Evolutionary conservation across 1,140 invertebrate genomes (phyloP), one percentile per base, ranked within the genome.

Genomic region (Aleiodes sp.): DNA sequence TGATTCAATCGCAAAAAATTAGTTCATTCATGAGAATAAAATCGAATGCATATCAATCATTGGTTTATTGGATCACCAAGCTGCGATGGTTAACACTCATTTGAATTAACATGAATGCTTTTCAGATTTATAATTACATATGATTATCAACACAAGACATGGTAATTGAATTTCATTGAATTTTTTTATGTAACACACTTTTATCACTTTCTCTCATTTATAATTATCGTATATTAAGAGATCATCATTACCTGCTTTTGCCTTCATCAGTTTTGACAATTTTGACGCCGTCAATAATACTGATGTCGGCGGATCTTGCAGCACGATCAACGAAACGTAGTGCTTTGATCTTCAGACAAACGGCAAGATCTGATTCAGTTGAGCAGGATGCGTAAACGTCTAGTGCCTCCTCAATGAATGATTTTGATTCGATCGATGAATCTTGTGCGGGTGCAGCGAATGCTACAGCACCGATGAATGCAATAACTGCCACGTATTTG

Each of bases 311-410:
- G 7, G 83, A 83, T 4, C 83, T 75, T 2, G 80, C 81, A 19
- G 75, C 84, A 28, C 83, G 78, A 67, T 86, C 85, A 52, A 86
- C 83, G 72, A 81, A 80, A 14, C 79, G 73, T 2, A 86, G 71
- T 0, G 85, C 84, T 73, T 81, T 84, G 10, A 86, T 73, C 87
- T 94, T 94, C 66, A 94, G 83, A 76, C 93, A 94, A 78, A 93
- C 87, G 29, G 91, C 85, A 70, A 94, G 82, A 68, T 92, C 90
- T 70, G 90, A 86, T 61, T 92, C 90, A 26, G 89, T 89, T 78
- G 92, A 76, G 62, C 85, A 86, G 19, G 85, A 84, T 9, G 79
- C 87, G 65, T 94, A 88, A 29, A 92, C 90, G 66, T 88, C 85
- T 61, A 89, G 68, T 2, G 82, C 84, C 26, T 88, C 84, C 35